These are phyloP conservation scores for Propithecus coquereli DNA, from an alignment of 2,113 vertebrate species.

Conservation along the genomic window DNA sequence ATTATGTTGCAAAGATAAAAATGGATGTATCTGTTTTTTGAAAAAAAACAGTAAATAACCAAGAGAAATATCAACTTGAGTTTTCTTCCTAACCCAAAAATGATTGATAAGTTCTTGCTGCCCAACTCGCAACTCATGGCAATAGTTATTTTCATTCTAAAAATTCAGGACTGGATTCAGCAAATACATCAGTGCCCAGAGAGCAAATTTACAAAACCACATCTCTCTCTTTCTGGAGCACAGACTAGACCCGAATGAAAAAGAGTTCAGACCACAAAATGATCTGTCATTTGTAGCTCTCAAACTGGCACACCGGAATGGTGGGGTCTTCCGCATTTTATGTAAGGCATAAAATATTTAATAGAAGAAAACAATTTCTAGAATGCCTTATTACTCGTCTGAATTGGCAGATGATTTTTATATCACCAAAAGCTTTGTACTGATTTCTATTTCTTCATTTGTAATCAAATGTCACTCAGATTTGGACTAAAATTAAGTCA, in stretches of 20 bases:
- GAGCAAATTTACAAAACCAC: conserved; percentile 1
- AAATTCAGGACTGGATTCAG: conserved; percentile 39
- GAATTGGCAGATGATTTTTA: neutral
- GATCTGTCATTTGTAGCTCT: neutral
- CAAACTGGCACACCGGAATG: neutral
- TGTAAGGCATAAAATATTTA: neutral
- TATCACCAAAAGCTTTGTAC: neutral
- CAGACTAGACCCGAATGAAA: neutral
- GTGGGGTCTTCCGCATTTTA: neutral
- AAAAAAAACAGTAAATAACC: conserved; percentile 4
- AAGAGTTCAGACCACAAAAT: neutral
- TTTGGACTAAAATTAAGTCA: neutral
- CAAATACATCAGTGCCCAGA: conserved; percentile 20
- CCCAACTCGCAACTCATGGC: neutral
- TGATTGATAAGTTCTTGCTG: neutral
- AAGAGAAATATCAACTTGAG: conserved; percentile 11
- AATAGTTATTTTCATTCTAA: conserved; percentile 35
- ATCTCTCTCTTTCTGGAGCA: neutral
- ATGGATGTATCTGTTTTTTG: neutral
- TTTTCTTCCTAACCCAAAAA: conserved; percentile 45
- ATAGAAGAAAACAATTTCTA: neutral
- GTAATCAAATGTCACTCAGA: neutral
- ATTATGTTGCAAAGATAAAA: neutral
- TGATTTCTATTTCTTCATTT: neutral
- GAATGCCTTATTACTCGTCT: neutral